Conservation (phyloP, 2,797 vertebrate genomes). For the Gymnothorax reevesii region DNA sequence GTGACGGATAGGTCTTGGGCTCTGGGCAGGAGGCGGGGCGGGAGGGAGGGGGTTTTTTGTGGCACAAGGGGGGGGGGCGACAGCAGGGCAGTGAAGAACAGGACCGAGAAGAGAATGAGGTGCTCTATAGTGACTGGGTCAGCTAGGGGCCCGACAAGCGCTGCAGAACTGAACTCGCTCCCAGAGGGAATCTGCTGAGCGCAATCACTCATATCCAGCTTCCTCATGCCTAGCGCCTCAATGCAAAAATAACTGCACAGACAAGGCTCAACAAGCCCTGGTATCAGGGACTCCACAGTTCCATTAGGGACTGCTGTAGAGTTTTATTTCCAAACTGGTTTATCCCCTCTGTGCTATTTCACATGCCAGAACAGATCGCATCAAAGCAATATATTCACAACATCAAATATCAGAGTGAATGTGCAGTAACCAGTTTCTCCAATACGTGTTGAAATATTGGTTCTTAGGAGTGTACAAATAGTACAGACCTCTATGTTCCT, state of each 20-base stretch:
- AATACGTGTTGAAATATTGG: too few species aligned
- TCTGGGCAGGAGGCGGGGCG: slow-evolving; percentile 44
- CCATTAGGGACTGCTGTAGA: background rate
- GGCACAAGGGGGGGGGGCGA: background rate
- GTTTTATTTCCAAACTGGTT: background rate
- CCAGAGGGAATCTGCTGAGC: slow-evolving; percentile 38
- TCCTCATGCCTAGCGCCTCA: background rate
- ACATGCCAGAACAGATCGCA: background rate
- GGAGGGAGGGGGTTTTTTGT: background rate
- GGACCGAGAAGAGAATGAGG: background rate
- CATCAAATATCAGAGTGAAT: too few species aligned
- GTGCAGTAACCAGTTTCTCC: too few species aligned
- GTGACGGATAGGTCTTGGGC: slow-evolving; percentile 56
- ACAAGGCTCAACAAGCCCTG: background rate
- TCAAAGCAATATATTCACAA: too few species aligned
- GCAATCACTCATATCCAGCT: background rate
- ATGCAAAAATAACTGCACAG: background rate
- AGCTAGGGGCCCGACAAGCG: background rate
- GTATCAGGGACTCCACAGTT: slow-evolving; percentile 9
- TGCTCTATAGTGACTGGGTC: background rate
- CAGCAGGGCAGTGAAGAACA: background rate
- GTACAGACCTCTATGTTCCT: too few species aligned
- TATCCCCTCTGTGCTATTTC: background rate
- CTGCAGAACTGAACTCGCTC: background rate
- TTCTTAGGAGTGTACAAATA: too few species aligned